Conservation (phyloP, 2,888 invertebrate species). For the Hermaeophaga mercurialis region DNA sequence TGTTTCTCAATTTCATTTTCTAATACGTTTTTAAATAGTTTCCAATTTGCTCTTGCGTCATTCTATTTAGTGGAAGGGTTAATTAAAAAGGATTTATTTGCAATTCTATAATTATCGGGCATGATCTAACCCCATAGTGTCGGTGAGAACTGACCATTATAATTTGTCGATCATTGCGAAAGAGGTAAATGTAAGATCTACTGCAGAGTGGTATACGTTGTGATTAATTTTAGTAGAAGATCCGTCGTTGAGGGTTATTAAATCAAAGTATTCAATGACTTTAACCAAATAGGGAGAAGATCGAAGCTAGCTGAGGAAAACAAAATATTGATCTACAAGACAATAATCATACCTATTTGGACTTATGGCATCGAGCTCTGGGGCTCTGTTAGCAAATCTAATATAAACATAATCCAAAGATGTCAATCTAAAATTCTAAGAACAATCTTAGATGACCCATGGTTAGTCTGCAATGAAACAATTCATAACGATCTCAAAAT, state of each 20-base stretch:
- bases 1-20: not conserved
- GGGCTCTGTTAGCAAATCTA: too few relatives aligned
- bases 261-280: not conserved
- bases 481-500: too few relatives aligned
- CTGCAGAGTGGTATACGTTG: not conserved
- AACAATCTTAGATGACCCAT: too few relatives aligned
- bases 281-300: too few relatives aligned
- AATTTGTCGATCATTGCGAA: not conserved
- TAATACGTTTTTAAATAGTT: not conserved
- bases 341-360: too few relatives aligned
- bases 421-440: too few relatives aligned
- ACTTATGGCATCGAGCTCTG: too few relatives aligned
- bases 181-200: not conserved
- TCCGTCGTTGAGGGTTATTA: not conserved
- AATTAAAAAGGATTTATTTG: not conserved
- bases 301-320: too few relatives aligned
- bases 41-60: not conserved
- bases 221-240: not conserved
- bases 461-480: too few relatives aligned
- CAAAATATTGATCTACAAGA: too few relatives aligned
- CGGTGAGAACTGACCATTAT: not conserved
- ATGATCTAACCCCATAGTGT: not conserved
- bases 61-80: not conserved
- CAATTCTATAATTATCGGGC: not conserved
- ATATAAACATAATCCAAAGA: too few relatives aligned